Conservation (phyloP, 35 echinoderm and acorn worm genomes). For the Apostichopus japonicus region DNA sequence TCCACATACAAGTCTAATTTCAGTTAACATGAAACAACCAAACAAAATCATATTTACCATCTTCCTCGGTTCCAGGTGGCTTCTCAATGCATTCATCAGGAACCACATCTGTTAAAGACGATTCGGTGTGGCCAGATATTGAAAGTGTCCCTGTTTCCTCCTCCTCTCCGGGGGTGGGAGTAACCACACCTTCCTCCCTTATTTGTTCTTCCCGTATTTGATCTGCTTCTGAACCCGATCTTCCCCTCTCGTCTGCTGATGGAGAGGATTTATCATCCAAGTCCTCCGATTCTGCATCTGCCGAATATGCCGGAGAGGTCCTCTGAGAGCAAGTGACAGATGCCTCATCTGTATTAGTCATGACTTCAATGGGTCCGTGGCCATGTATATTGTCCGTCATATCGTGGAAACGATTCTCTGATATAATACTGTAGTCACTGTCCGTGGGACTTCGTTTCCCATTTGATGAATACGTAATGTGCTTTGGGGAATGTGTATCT, state of each 20-base stretch:
- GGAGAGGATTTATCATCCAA: conserved; percentile 80
- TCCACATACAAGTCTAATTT: no score
- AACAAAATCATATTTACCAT: neutral
- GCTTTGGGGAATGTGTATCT: conserved; percentile 87
- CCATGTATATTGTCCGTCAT: conserved; percentile 73
- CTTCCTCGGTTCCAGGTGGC: neutral
- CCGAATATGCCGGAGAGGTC: conserved; percentile 87
- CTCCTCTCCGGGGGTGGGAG: conserved; percentile 64
- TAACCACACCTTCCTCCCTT: conserved; percentile 68
- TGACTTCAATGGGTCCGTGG: conserved; percentile 55
- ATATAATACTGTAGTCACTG: conserved; percentile 98
- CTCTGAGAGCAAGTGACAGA: conserved; percentile 67
- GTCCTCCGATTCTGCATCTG: conserved; percentile 95
- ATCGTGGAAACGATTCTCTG: conserved; percentile 86
- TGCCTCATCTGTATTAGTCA: conserved; percentile 67
- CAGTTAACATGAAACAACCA: no score
- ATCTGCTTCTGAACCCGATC: conserved; percentile 65
- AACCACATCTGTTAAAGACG: conserved; percentile 30
- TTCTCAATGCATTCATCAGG: conserved; percentile 47
- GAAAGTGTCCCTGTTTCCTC: conserved; percentile 30
- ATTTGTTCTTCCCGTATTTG: conserved; percentile 7
- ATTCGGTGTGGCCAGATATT: conserved; percentile 30
- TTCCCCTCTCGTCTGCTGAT: conserved; percentile 58
- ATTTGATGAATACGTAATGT: conserved; percentile 89
- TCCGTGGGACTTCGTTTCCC: conserved; percentile 94